Evolutionary conservation across 2,888 invertebrate species (phyloP), one percentile per base, ranked within the genome.

Genomic region (Euclidia mi): DNA sequence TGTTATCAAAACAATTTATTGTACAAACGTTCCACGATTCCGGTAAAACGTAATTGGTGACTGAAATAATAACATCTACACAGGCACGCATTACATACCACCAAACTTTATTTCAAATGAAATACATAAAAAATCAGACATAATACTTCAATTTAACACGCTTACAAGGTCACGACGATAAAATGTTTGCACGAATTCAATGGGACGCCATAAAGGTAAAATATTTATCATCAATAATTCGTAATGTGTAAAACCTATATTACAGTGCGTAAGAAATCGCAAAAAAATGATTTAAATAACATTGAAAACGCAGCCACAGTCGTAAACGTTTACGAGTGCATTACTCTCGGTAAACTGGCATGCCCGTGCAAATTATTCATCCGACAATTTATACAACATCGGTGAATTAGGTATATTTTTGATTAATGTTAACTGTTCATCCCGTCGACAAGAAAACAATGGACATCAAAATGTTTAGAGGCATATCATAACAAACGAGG

Each of bases 301-400:
- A 86, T 84, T 85, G 78, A 84, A 87, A 88, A 85, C 79, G 82
- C 88, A 85, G 84, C 83, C 82, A 76, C 77, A 84, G 85, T 87
- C 88, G 87, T 93, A 91, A 94, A 93, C 86, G 84, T 94, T 94
- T 92, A 94, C 88, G 94, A 92, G 94, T 90, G 85, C 93, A 90
- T 93, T 93, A 91, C 91, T 87, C 93, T 91, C 89, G 57, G 78
- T 79, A 82, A 84, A 84, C 79, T 80, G 84, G 81, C 86, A 80
- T 81, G 80, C 78, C 82, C 82, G 83, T 78, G 86, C 88, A 88
- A 91, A 89, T 88, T 85, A 84, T 79, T 76, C 83, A 71, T 65
- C 70, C 66, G 69, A 79, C 77, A 78, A 80, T 80, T 82, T 79
- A 82, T 78, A 71, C 65, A 65, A 64, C 71, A 79, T 74, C 65